phyloP scores from a whole-genome alignment of 2,113 vertebrate genomes.

The Gambusia affinis region DNA sequence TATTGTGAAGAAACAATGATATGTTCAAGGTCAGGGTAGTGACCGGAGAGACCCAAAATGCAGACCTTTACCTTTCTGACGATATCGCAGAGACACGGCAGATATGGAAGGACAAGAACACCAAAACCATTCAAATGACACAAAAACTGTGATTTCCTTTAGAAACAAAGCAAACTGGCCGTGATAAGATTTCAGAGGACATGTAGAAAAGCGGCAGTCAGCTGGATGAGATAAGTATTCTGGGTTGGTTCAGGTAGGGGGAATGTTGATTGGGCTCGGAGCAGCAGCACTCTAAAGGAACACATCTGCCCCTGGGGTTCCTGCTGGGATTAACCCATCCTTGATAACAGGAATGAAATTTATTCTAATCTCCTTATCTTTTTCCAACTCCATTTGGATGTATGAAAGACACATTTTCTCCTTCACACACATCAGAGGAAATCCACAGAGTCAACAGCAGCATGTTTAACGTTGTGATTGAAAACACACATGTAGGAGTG shows the following conservation, averaged over 20 bases:
- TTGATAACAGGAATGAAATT: conserved; percentile 40
- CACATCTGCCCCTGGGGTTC: conserved; percentile 9
- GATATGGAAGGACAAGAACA: too few relatives aligned
- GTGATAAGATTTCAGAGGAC: neutral
- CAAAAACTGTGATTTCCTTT: too few relatives aligned
- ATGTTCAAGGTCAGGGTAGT: neutral
- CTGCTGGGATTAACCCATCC: conserved; percentile 41
- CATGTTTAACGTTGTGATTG: conserved; percentile 59
- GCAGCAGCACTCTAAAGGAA: conserved; percentile 11
- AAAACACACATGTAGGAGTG: conserved; percentile 42
- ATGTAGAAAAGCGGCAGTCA: neutral
- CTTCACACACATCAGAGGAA: conserved; percentile 29
- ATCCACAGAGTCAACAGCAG: conserved; percentile 54
- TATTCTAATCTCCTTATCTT: conserved; percentile 60
- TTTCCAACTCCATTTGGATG: conserved; percentile 18
- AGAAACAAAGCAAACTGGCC: neutral
- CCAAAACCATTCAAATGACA: too few relatives aligned
- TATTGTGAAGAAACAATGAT: neutral
- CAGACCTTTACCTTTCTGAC: too few relatives aligned
- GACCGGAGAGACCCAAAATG: neutral
- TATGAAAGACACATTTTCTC: conserved; percentile 33
- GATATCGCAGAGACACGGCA: too few relatives aligned
- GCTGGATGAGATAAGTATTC: conserved; percentile 10
- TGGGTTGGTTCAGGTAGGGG: conserved; percentile 4
- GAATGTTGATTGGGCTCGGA: conserved; percentile 20